These are phyloP conservation scores for Psephotus haematonotus DNA, from an alignment of 2,113 vertebrate genomes.

Conservation along the genomic window DNA sequence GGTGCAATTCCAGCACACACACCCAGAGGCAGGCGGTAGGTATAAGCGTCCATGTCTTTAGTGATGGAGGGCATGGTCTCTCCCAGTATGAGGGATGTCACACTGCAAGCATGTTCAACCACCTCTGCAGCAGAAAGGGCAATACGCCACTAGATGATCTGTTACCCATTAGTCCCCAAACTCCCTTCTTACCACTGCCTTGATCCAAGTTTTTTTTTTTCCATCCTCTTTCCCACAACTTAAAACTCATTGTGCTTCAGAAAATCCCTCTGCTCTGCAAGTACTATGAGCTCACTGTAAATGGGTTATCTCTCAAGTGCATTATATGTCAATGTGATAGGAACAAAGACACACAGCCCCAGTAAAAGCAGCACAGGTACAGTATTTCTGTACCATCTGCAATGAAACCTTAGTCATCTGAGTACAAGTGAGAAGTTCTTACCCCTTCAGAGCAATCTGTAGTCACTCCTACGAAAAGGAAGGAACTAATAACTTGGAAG, in stretches of 20 bases:
- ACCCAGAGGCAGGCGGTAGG: slow-evolving; percentile 91
- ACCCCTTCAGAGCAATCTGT: background rate
- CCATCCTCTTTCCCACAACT: background rate
- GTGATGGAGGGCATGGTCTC: slow-evolving; percentile 96
- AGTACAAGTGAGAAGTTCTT: background rate
- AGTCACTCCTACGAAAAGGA: background rate
- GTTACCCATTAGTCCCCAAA: background rate
- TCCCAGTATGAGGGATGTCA: slow-evolving; percentile 94
- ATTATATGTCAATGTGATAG: background rate
- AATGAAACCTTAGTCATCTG: background rate
- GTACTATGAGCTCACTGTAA: background rate
- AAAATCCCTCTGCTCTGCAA: background rate
- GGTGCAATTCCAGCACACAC: slow-evolving; percentile 95
- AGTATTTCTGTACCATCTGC: background rate
- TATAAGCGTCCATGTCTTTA: slow-evolving; percentile 96
- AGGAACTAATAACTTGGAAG: background rate
- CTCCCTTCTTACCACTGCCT: background rate
- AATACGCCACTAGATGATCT: background rate
- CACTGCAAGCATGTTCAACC: slow-evolving; percentile 93
- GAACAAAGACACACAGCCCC: background rate
- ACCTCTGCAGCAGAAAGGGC: slow-evolving; percentile 85
- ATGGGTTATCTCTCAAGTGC: background rate
- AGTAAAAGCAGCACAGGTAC: background rate
- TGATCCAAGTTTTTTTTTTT: background rate
- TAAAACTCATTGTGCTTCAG: background rate